Evolutionary conservation across 1,140 invertebrate genomes (phyloP).

Genomic region (Scaptomyza graminum): DNA sequence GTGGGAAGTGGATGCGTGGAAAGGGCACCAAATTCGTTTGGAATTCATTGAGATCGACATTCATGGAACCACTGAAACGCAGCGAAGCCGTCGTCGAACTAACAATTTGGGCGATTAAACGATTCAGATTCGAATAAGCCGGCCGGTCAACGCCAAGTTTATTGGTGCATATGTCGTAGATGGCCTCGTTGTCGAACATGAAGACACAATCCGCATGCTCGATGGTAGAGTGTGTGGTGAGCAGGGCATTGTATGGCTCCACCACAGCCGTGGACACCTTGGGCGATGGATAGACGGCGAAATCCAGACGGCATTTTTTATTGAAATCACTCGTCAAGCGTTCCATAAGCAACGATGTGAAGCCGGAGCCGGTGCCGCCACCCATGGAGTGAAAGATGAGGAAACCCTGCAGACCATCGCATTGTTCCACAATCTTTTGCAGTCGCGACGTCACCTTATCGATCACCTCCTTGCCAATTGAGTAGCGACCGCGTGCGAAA

Average conservation of each 20-base stretch:
- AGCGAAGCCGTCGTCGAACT: conserved; percentile 92
- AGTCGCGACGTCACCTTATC: conserved; percentile 89
- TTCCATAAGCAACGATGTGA: conserved; percentile 89
- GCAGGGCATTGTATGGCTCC: conserved; percentile 93
- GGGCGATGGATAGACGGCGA: conserved; percentile 90
- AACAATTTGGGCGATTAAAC: conserved; percentile 89
- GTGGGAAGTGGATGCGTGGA: conserved; percentile 90
- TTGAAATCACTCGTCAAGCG: conserved; percentile 86
- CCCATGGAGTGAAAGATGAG: conserved; percentile 93
- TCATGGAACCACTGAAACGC: conserved; percentile 92
- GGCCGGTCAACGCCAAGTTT: conserved; percentile 89
- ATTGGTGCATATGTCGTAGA: conserved; percentile 91
- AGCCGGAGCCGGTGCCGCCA: conserved; percentile 91
- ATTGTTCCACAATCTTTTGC: conserved; percentile 91
- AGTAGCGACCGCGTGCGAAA: conserved; percentile 91
- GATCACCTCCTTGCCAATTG: conserved; percentile 91
- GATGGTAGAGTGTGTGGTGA: conserved; percentile 91
- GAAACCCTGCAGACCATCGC: conserved; percentile 92
- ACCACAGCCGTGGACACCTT: conserved; percentile 92
- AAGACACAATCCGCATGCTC: conserved; percentile 92
- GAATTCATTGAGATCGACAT: conserved; percentile 93
- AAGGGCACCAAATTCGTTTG: conserved; percentile 90
- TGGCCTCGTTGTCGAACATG: conserved; percentile 94
- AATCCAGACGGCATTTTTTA: conserved; percentile 89
- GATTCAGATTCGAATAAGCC: conserved; percentile 90